phyloP scores from a whole-genome alignment of 2,797 vertebrate genomes.

The Tragopan temminckii region DNA sequence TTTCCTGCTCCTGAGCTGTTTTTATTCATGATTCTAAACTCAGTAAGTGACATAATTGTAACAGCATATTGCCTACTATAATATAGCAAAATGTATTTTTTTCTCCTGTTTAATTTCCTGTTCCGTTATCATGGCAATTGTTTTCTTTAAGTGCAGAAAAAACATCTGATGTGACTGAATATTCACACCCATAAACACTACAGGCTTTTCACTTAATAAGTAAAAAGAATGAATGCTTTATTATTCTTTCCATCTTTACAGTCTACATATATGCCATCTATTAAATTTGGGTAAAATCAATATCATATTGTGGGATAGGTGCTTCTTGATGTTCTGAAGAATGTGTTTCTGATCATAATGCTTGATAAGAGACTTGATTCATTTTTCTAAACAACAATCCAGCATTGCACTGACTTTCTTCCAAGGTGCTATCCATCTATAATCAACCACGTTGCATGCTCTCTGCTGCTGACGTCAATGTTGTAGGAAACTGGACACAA shows the following conservation, averaged over 20 bases:
- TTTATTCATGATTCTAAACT: not conserved
- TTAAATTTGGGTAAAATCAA: not conserved
- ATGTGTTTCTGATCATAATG: not conserved
- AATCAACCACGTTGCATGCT: not conserved
- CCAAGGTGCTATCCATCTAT: slow-evolving; percentile 32
- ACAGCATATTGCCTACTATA: not conserved
- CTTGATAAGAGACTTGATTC: slow-evolving; percentile 61
- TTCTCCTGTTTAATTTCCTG: not conserved
- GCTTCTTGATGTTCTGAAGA: not conserved
- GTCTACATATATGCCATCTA: fast-evolving
- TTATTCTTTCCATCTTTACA: not conserved
- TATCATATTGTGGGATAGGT: not conserved
- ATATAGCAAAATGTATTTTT: not conserved
- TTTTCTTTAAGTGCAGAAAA: not conserved
- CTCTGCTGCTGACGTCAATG: slow-evolving; percentile 30
- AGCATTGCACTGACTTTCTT: slow-evolving; percentile 66
- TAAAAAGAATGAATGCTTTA: not conserved
- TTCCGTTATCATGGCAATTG: not conserved
- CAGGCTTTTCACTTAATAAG: not conserved
- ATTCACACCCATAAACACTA: not conserved
- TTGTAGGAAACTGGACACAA: not conserved
- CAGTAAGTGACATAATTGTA: not conserved
- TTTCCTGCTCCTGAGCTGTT: not conserved
- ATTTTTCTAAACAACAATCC: slow-evolving; percentile 81
- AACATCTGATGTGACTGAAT: not conserved